Conservation (phyloP, 2,113 vertebrate species). For the Takifugu flavidus region DNA sequence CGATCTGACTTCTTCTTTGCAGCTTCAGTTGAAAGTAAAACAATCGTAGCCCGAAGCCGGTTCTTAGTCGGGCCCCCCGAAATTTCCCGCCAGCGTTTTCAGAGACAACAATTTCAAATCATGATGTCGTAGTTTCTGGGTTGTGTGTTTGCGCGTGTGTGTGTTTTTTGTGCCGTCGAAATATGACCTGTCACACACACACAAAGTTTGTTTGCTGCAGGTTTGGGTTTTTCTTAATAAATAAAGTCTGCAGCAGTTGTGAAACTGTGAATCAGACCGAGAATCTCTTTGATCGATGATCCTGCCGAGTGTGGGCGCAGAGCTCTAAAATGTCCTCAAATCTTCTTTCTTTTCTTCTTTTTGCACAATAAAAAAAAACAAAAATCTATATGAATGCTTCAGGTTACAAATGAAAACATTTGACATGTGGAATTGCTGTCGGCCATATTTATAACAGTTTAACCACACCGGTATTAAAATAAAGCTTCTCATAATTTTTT, state of each 20-base stretch:
- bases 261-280: conserved; percentile 62
- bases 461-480: too few relatives aligned
- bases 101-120: too few relatives aligned
- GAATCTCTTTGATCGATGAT: conserved; percentile 50
- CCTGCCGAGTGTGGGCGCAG: conserved; percentile 29
- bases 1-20: conserved; percentile 28
- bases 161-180: neutral
- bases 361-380: neutral
- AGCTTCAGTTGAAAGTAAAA: conserved; percentile 3
- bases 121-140: neutral
- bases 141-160: neutral
- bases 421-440: too few relatives aligned
- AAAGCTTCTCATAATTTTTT: too few relatives aligned
- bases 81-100: neutral
- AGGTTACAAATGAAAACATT: too few relatives aligned
- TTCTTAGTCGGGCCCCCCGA: conserved; percentile 41
- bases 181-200: neutral
- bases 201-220: conserved; percentile 12
- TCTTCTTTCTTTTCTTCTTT: neutral
- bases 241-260: conserved; percentile 51
- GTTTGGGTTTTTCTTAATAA: conserved; percentile 51
- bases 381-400: too few relatives aligned
- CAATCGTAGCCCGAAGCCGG: conserved; percentile 43
- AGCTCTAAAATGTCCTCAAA: neutral
- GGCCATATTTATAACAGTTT: too few relatives aligned